Percentiles rank a stretch among this genome's conserved stretches.
Evolutionary conservation across 2,888 invertebrate species (phyloP).

Genomic region (Clanis bilineata): DNA sequence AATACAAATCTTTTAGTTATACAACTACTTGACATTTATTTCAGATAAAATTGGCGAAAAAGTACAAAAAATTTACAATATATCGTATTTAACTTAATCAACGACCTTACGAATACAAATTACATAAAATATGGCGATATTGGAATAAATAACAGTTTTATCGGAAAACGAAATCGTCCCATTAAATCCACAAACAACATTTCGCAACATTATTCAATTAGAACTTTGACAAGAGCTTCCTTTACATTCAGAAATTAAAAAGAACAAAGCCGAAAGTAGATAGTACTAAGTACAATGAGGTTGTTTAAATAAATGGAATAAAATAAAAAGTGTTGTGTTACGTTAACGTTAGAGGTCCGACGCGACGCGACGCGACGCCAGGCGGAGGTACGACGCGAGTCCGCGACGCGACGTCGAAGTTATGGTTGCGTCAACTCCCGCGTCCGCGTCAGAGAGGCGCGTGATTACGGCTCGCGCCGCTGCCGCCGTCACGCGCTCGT

Average conservation of each 20-base stretch:
- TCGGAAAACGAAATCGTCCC: background rate
- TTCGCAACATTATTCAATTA: background rate
- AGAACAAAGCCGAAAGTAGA: background rate
- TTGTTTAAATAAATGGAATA: constrained; percentile 30
- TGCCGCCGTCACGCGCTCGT: constrained; percentile 73
- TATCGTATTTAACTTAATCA: background rate
- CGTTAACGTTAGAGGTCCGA: constrained; percentile 28
- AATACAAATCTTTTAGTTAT: too few relatives aligned
- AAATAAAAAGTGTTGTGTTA: constrained; percentile 30
- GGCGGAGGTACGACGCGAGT: constrained; percentile 35
- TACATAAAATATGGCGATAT: background rate
- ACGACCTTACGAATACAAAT: background rate
- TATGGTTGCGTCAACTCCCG: constrained; percentile 66
- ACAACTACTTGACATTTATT: too few relatives aligned
- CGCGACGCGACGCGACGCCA: constrained; percentile 28
- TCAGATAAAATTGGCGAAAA: too few relatives aligned
- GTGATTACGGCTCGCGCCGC: constrained; percentile 75
- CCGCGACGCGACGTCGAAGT: constrained; percentile 34
- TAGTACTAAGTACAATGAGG: constrained; percentile 6
- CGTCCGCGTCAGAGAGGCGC: constrained; percentile 65
- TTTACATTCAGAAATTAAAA: constrained; percentile 1
- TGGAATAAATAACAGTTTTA: background rate
- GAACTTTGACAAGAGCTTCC: background rate
- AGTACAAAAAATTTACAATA: background rate
- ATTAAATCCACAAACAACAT: background rate